A percentile compares a stretch with the other conserved stretches of the same genome.
Conservation (phyloP, 2,113 vertebrate genomes). For the Mormyrus lacerda region DNA sequence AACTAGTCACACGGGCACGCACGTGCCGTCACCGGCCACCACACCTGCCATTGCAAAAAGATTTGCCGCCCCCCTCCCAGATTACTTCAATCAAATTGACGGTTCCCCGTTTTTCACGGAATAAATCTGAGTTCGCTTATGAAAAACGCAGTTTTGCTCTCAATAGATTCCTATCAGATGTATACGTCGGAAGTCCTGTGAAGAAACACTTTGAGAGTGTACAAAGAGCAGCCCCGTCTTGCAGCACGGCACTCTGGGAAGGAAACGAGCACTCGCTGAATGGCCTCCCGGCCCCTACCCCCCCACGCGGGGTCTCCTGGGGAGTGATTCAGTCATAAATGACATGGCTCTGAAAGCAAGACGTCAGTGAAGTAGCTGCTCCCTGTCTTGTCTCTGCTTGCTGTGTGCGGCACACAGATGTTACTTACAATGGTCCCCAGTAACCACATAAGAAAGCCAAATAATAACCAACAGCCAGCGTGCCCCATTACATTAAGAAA, state of each 20-base stretch:
- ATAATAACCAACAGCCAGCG: slow-evolving; percentile 45
- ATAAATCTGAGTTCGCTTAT: neutral
- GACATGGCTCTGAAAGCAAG: slow-evolving; percentile 56
- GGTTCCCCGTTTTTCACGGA: slow-evolving; percentile 31
- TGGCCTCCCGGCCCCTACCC: neutral
- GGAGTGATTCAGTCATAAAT: slow-evolving; percentile 58
- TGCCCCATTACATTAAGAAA: slow-evolving; percentile 34
- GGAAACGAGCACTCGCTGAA: slow-evolving; percentile 31
- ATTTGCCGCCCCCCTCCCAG: slow-evolving; percentile 15
- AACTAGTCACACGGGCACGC: slow-evolving; percentile 28
- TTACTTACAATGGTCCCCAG: slow-evolving; percentile 52
- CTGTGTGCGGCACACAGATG: slow-evolving; percentile 64
- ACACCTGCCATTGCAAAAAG: slow-evolving; percentile 33
- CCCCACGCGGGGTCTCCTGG: slow-evolving; percentile 40
- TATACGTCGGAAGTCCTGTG: neutral
- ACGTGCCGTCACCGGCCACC: slow-evolving; percentile 11
- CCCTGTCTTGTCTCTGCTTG: slow-evolving; percentile 53
- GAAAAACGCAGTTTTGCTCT: neutral
- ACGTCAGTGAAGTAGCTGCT: slow-evolving; percentile 47
- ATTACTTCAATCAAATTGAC: slow-evolving; percentile 37
- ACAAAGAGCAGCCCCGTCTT: slow-evolving; percentile 47
- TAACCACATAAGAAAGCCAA: slow-evolving; percentile 45
- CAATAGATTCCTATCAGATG: slow-evolving; percentile 15
- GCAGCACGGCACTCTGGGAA: slow-evolving; percentile 36
- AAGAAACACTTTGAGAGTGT: slow-evolving; percentile 21